Base-by-base conservation (phyloP, 2,797 vertebrate genomes). In the Halcyon badia region DNA sequence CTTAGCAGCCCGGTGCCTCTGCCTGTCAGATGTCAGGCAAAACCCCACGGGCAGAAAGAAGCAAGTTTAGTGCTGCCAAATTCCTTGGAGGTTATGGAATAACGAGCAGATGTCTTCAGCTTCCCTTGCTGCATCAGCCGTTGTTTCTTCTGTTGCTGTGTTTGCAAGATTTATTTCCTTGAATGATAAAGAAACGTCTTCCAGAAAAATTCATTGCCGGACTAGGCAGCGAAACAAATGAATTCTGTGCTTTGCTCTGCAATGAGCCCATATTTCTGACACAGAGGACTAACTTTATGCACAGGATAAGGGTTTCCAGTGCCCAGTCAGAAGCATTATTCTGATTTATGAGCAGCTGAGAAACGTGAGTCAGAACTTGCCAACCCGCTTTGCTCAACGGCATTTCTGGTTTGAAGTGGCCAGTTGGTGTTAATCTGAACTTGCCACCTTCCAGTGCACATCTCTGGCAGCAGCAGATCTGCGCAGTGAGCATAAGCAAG, bases 141-240 rank as follows among this genome's bases (percentile, higher is more conserved):
- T 86, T 89, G 62, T 79, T 93, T 93, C 48, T 70, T 8, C 18
- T 42, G 28, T 70, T 76, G 30, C 24, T 44, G 35, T 11, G 3
- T 76, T 88, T 89, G 10, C 2, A 4, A 64, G 85, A 93, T 90
- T 94, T 89, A 95, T 93, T 76, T 95, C 77, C 41, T 70, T 56
- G 30, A 70, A 89, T 49, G 60, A 73, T 68, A 87, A 93, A 82
- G n/a, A 83, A 86, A 90, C 1, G 3, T 22, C 66, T 58, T 70
- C 49, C 18, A 61, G 81, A 54, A 85, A 85, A 91, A 91, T 48
- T 72, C 54, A 66, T 66, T 89, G 33, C 70, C 51, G 13, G 3
- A 41, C 28, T 61, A 83, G 56, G n/a, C 35, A 92, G 54, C 72
- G 42, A 65, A 91, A 51, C 35, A 81, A 94, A 83, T 60, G 4